Percentiles rank a stretch among this genome's conserved stretches.
phyloP scores from a whole-genome alignment of 2,113 vertebrate genomes.

The Bubo scandiacus region DNA sequence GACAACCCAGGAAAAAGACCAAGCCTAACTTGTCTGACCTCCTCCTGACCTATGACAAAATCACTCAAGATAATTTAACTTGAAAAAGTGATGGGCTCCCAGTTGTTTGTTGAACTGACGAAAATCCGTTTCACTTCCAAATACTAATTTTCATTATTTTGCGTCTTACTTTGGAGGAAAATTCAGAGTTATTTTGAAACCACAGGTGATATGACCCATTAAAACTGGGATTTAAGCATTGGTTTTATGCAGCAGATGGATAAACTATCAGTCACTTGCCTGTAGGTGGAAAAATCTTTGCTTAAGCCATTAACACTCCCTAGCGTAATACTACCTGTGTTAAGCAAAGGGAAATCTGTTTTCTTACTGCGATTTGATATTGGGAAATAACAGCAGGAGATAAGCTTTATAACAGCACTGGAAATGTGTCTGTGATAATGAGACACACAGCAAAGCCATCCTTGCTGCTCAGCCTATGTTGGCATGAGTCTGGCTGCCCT shows the following conservation, averaged over 20 bases:
- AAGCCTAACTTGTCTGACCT: slow-evolving; percentile 56
- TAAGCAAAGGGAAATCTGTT: slow-evolving; percentile 71
- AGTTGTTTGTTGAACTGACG: slow-evolving; percentile 22
- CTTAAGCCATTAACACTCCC: slow-evolving; percentile 75
- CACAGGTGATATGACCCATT: slow-evolving; percentile 66
- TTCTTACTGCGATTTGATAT: slow-evolving; percentile 73
- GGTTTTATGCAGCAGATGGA: slow-evolving; percentile 76
- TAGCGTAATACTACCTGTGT: slow-evolving; percentile 72
- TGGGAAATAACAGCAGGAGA: slow-evolving; percentile 71
- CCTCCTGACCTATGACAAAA: slow-evolving; percentile 45
- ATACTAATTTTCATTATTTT: slow-evolving; percentile 25
- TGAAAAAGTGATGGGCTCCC: slow-evolving; percentile 10
- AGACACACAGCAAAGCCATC: not conserved
- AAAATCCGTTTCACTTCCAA: not conserved
- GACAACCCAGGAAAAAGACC: slow-evolving; percentile 41
- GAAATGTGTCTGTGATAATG: slow-evolving; percentile 33
- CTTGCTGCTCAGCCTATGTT: not conserved
- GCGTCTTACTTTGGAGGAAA: slow-evolving; percentile 12
- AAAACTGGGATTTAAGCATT: slow-evolving; percentile 41
- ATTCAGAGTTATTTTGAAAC: slow-evolving; percentile 54
- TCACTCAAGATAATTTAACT: slow-evolving; percentile 54
- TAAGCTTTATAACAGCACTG: slow-evolving; percentile 74
- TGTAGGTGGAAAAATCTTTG: slow-evolving; percentile 79
- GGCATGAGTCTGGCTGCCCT: not conserved
- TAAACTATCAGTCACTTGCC: slow-evolving; percentile 76